Base-by-base conservation (phyloP, 2,888 invertebrate species). In the Eristalinus aeneus region DNA sequence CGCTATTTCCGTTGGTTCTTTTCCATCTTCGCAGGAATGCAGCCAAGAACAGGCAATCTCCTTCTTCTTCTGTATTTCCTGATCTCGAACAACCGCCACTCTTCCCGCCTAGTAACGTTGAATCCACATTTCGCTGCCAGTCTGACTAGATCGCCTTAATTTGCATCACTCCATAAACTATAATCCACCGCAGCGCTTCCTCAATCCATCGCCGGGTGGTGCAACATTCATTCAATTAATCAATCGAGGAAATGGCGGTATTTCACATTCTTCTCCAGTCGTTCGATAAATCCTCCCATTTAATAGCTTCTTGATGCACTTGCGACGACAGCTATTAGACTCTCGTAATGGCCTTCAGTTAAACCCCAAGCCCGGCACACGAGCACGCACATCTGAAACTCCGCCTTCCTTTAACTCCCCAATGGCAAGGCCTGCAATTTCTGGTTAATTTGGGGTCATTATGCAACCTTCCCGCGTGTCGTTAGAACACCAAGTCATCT, bases 261-360 rank as follows among this genome's bases (percentile, higher is more conserved):
- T 34, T 74, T n/a, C 60, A 58, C 34, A 56, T 56, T 22, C 64
- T 27, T 74, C 31, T 53, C 16, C 5, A 0, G 39, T 12, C 64
- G 16, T 11, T 12, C 27, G 16, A 46, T 11, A 32, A 58, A 64
- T 58, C 23, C 22, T 34, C 61, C 22, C 27, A 2, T 12, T 12
- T 58, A 23, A 78, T 71, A 32, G 72, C 31, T 60, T 60, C 58
- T 39, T 60, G 58, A 72, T 64, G 36, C 31, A 64, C 58, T 46
- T 34, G 12, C 23, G 65, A 72, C 36, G 63, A 67, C 79, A 73
- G 73, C 61, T 79, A 73, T 79, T 73, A 67, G 64, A 34, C 31
- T 68, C 32, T 16, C 60, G n/a, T 54, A 56, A 65, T 22, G 54
- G 54, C 67, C 31, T 46, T 72, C 72, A 60, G 65, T 78, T 78